These are phyloP conservation scores for Eristalis arbustorum DNA, from an alignment of 2,888 invertebrate genomes.

Conservation along the genomic window DNA sequence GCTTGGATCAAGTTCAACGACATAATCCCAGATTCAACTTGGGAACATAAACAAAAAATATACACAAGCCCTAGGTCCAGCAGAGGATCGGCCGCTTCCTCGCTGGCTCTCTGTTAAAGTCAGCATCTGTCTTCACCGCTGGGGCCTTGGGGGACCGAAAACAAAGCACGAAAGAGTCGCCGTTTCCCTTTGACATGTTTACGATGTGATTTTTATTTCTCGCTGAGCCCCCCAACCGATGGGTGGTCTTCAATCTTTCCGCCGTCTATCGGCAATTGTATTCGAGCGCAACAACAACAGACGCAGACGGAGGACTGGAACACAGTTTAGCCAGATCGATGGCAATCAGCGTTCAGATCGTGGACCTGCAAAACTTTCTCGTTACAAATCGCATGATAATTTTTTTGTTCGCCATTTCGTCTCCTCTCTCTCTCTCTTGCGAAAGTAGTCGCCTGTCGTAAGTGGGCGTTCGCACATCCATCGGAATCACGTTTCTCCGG, in stretches of 20 bases:
- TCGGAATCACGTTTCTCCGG: constrained; percentile 59
- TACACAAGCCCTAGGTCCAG: neutral
- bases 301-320: constrained; percentile 16
- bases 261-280: constrained; percentile 35
- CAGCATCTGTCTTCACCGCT: neutral
- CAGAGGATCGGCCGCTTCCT: constrained; percentile 11
- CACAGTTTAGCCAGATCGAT: constrained; percentile 54
- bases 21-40: constrained; percentile 35
- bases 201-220: constrained; percentile 65
- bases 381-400: constrained; percentile 63
- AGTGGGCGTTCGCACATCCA: constrained; percentile 59
- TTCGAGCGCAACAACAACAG: constrained; percentile 19
- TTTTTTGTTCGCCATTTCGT: constrained; percentile 26
- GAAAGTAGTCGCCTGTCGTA: constrained; percentile 39
- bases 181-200: constrained; percentile 59
- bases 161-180: neutral
- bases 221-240: constrained; percentile 35
- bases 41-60: constrained; percentile 49
- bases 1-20: constrained; percentile 50
- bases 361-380: constrained; percentile 56
- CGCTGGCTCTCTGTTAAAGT: neutral
- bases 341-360: constrained; percentile 45
- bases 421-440: constrained; percentile 15
- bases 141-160: neutral
- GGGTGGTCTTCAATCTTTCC: constrained; percentile 46